phyloP scores from a whole-genome alignment of 2,888 invertebrate genomes.

The Tetranychus truncatus region DNA sequence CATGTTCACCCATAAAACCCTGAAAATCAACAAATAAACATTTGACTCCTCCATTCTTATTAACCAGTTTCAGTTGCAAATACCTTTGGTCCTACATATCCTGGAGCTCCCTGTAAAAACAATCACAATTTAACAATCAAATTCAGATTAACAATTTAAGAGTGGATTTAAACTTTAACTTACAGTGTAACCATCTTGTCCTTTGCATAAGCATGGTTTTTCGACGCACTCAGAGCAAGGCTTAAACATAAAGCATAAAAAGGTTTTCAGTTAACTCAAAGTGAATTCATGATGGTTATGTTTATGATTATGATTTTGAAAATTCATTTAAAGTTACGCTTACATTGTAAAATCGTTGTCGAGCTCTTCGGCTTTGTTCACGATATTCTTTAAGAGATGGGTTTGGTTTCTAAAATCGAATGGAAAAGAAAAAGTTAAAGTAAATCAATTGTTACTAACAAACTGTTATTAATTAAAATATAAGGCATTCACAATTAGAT shows the following conservation, averaged over 20 bases:
- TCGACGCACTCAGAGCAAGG: background rate
- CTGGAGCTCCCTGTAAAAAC: background rate
- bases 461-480: too few species aligned
- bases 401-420: too few species aligned
- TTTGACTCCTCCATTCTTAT: background rate
- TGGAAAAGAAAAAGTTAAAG: too few species aligned
- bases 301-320: background rate
- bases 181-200: background rate
- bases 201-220: background rate
- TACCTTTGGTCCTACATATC: background rate
- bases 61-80: background rate
- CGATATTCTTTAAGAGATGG: background rate
- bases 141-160: background rate
- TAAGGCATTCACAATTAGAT: too few species aligned
- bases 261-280: too few species aligned
- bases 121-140: background rate
- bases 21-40: background rate
- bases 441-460: too few species aligned
- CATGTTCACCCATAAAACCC: constrained; percentile 16
- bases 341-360: background rate
- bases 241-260: background rate
- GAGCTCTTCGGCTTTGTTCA: background rate
- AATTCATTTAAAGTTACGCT: background rate
- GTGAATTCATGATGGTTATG: background rate
- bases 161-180: background rate